Conservation (phyloP, 2,797 vertebrate genomes). For the Myotis pilosus region DNA sequence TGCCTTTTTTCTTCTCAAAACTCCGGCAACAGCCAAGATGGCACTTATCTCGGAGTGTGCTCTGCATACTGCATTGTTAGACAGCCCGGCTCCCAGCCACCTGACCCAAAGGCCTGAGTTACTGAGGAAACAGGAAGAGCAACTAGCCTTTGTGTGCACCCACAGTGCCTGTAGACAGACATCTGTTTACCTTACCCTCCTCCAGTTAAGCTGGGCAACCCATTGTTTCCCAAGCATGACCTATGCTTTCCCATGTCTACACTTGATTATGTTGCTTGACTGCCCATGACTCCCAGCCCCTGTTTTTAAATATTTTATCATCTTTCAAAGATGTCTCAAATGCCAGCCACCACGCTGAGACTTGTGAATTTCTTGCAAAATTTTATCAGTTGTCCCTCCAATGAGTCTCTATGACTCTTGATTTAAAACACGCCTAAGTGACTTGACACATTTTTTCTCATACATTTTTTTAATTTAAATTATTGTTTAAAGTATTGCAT, state of each 20-base stretch:
- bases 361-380: not conserved
- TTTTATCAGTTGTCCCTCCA: not conserved
- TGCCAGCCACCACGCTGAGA: not conserved
- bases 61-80: accelerated
- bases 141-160: not conserved
- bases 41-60: not conserved
- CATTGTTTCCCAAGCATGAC: not conserved
- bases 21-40: not conserved
- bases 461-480: not conserved
- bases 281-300: not conserved
- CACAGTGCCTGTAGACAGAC: not conserved
- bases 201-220: not conserved
- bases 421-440: not conserved
- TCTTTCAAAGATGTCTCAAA: not conserved
- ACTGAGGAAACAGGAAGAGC: not conserved
- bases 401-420: not conserved
- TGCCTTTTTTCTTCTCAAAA: not conserved
- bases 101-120: too few species aligned
- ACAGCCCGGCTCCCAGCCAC: not conserved
- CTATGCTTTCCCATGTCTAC: accelerated
- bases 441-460: not conserved
- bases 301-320: not conserved
- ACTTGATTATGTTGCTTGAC: not conserved
- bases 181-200: too few species aligned
- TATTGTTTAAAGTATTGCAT: too few species aligned